A percentile compares a stretch with the other conserved stretches of the same genome.
Evolutionary conservation across 2,797 vertebrate genomes (phyloP).

Genomic region (Molossus molossus): DNA sequence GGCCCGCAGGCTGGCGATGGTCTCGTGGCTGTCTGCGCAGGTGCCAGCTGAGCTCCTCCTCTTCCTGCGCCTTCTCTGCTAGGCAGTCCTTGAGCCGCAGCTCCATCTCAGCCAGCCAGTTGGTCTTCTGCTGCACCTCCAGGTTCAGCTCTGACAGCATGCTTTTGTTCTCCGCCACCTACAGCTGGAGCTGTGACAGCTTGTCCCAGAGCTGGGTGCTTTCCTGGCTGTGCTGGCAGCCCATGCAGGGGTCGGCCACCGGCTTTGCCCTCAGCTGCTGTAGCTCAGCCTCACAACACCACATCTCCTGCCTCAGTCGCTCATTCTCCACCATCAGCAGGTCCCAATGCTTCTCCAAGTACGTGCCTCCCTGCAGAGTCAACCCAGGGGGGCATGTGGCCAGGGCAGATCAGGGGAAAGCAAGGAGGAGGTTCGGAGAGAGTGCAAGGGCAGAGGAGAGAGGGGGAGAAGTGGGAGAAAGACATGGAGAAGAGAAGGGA

Average conservation of each 20-base stretch:
- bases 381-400: neutral
- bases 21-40: slow-evolving; percentile 93
- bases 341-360: slow-evolving; percentile 96
- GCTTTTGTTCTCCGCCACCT: slow-evolving; percentile 91
- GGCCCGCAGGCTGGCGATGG: slow-evolving; percentile 91
- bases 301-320: slow-evolving; percentile 95
- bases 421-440: fast-evolving
- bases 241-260: slow-evolving; percentile 82
- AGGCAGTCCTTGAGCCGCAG: slow-evolving; percentile 92
- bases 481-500: neutral
- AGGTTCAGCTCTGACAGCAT: slow-evolving; percentile 92
- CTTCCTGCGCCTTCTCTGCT: slow-evolving; percentile 90
- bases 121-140: slow-evolving; percentile 93
- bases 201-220: slow-evolving; percentile 88
- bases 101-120: slow-evolving; percentile 91
- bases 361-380: slow-evolving; percentile 93
- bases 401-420: neutral
- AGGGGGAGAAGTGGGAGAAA: neutral
- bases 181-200: slow-evolving; percentile 91
- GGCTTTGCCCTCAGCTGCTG: slow-evolving; percentile 87
- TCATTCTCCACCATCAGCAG: slow-evolving; percentile 95
- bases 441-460: neutral
- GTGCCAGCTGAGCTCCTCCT: slow-evolving; percentile 91
- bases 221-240: slow-evolving; percentile 91
- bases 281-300: slow-evolving; percentile 90